Conservation (phyloP, 2,113 vertebrate genomes). For the Macaca mulatta region DNA sequence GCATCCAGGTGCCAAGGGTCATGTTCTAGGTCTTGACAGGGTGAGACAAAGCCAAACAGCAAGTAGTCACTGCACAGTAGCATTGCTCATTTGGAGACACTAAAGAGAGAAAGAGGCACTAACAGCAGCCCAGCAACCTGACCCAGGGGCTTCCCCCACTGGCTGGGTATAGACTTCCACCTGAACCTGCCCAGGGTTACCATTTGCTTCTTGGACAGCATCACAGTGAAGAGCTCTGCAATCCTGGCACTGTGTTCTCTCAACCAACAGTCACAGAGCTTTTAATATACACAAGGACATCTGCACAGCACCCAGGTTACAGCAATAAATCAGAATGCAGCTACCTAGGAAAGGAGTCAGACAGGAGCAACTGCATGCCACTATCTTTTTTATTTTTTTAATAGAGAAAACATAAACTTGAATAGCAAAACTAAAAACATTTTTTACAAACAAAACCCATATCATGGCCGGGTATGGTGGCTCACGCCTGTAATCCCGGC, state of each 20-base stretch:
- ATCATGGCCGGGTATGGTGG: accelerated
- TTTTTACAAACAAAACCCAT: not conserved
- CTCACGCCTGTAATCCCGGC: too few relatives aligned
- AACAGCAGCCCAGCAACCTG: not conserved
- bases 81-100: not conserved
- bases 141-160: not conserved
- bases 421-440: not conserved
- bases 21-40: not conserved
- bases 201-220: not conserved
- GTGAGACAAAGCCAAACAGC: not conserved
- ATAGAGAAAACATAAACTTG: not conserved
- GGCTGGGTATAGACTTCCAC: not conserved
- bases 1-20: not conserved
- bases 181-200: not conserved
- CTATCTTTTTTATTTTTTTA: not conserved
- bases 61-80: too few relatives aligned
- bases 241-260: not conserved
- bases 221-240: not conserved
- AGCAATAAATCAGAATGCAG: not conserved
- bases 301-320: too few relatives aligned
- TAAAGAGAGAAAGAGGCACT: not conserved
- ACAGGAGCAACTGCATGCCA: not conserved
- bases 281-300: not conserved
- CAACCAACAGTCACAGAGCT: not conserved
- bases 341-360: not conserved